Evolutionary conservation across 2,888 invertebrate genomes (phyloP), one percentile per base, ranked within the genome.

Genomic region (Brachypterus glaber): DNA sequence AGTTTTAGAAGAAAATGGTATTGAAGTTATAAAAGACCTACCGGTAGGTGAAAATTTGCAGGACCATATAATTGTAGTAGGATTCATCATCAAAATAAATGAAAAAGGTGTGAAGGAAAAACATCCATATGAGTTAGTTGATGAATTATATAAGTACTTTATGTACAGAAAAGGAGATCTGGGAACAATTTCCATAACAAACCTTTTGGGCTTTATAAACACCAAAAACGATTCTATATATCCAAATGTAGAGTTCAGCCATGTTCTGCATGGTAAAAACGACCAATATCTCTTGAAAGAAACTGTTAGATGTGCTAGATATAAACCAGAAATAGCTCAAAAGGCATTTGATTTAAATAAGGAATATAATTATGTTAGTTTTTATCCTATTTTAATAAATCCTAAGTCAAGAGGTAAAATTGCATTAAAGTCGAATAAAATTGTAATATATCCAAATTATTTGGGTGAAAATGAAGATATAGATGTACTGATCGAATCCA

Each of bases 361-460:
- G 29, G 33, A 47, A 4, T 18, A 35, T 8, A 35, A 44, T 4
- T 27, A 40, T 4, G 2, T 52, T 4, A 27, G 15, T 4, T 30
- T 55, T 2, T 7, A 35, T 13, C 42, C 49, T n/a, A 41, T 44
- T 3, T n/a, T 58, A 7, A 35, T 54, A 2, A 55, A 54, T 27
- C 73, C 73, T 0, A 68, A 70, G 57, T 74, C 74, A 1, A 66
- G 64, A 30, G 78, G 79, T n/a, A 56, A 57, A 40, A 53, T 84
- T 3, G 62, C 66, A 39, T 57, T 84, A 9, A 58, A 58, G 27
- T 56, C 63, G 16, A 73, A 76, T 4, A 63, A 71, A 35, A 81
- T 82, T 0, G 50, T 68, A 15, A 75, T 83, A 30, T 65, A 74
- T 48, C 66, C 79, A 1, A 78, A 79, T 50, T 82, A 81, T 57